Conservation (phyloP, 2,113 vertebrate species). For the Eudyptes chrysolophus region DNA sequence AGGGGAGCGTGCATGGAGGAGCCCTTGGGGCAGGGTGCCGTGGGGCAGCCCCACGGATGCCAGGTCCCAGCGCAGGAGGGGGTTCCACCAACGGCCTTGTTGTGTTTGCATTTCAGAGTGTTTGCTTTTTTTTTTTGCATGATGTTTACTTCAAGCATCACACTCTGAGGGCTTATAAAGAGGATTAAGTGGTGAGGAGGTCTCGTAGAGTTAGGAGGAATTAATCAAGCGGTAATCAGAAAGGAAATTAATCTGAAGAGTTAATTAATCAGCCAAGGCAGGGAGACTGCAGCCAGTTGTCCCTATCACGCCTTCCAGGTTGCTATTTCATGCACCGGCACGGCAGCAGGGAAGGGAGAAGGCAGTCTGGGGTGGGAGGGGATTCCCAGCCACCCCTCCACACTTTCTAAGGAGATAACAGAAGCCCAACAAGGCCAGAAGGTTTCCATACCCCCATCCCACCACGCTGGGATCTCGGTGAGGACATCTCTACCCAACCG, state of each 20-base stretch:
- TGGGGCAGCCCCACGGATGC: rapidly evolving
- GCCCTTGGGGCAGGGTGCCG: background rate
- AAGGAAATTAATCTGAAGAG: constrained; percentile 61
- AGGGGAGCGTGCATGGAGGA: rapidly evolving
- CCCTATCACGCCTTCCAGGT: constrained; percentile 38
- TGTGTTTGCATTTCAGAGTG: background rate
- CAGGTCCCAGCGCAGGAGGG: background rate
- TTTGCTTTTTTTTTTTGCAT: background rate
- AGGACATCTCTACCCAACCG: background rate
- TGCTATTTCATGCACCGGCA: background rate
- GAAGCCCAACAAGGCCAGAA: background rate
- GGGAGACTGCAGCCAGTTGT: constrained; percentile 43
- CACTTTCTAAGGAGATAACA: background rate
- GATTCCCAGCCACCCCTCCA: background rate
- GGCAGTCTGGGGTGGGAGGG: background rate
- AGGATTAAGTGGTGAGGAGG: constrained; percentile 56
- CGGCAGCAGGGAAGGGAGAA: background rate
- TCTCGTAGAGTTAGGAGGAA: constrained; percentile 13
- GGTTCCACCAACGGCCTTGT: background rate
- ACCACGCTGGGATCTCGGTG: background rate
- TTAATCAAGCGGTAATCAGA: constrained; percentile 66
- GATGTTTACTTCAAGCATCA: constrained; percentile 46
- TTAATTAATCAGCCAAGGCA: constrained; percentile 45
- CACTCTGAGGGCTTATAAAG: constrained; percentile 63
- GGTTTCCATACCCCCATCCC: background rate